Evolutionary conservation across 2,888 invertebrate species (phyloP).

Genomic region (Microctonus aethiopoides): DNA sequence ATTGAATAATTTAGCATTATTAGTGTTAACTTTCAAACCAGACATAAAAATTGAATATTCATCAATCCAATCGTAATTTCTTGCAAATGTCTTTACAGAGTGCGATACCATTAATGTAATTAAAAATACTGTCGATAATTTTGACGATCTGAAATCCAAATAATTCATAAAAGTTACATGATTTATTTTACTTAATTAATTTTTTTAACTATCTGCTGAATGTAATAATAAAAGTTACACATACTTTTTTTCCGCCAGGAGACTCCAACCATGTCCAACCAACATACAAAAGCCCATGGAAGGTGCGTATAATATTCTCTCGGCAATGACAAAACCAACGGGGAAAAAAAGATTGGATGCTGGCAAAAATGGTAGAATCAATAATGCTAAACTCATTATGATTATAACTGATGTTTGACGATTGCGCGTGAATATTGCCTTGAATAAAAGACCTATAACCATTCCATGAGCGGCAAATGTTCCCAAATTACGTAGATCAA

Average conservation of each 20-base stretch:
- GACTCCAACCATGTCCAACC: conserved; percentile 86
- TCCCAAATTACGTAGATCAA: conserved; percentile 84
- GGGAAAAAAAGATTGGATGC: conserved; percentile 98
- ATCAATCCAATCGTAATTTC: conserved; percentile 93
- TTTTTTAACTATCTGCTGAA: too few relatives aligned
- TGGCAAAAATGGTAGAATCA: conserved; percentile 92
- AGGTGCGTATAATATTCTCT: conserved; percentile 94
- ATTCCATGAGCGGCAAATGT: conserved; percentile 78
- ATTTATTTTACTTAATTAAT: too few relatives aligned
- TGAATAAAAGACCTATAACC: conserved; percentile 72
- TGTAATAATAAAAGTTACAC: not conserved
- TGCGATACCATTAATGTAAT: conserved; percentile 79
- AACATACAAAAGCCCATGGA: conserved; percentile 97
- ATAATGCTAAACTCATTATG: conserved; percentile 84
- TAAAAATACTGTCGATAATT: conserved; percentile 76
- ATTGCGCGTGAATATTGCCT: conserved; percentile 71
- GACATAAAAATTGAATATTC: conserved; percentile 96
- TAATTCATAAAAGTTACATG: too few relatives aligned
- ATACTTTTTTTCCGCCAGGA: conserved; percentile 74
- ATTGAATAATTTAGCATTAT: conserved; percentile 96
- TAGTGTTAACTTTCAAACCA: conserved; percentile 85
- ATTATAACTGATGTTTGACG: conserved; percentile 75
- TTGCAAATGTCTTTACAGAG: conserved; percentile 84
- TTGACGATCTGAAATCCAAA: conserved; percentile 66
- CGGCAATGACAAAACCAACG: conserved; percentile 97